Evolutionary conservation across 2,113 vertebrate species (phyloP).

Genomic region (Pteropus alecto): DNA sequence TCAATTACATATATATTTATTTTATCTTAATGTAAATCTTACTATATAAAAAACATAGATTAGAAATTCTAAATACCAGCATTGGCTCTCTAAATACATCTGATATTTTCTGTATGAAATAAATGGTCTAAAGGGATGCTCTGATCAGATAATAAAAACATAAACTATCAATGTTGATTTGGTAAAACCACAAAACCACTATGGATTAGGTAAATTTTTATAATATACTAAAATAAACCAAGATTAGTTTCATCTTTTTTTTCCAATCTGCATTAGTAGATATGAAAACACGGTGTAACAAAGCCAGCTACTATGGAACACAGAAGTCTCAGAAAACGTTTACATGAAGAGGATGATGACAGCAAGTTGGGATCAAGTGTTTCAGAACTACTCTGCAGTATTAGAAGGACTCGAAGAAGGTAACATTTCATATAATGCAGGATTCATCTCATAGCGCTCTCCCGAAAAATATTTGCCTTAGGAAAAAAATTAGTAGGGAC

Average conservation of each 20-base stretch:
- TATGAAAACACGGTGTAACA: neutral
- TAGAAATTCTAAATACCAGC: neutral
- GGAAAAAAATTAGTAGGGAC: neutral
- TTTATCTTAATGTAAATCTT: neutral
- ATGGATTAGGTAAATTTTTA: neutral
- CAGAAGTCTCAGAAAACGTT: neutral
- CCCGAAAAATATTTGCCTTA: neutral
- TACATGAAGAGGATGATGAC: neutral
- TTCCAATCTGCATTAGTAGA: neutral
- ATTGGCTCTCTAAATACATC: neutral
- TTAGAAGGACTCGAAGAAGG: neutral
- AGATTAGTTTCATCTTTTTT: neutral
- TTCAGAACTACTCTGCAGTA: neutral
- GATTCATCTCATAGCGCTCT: neutral
- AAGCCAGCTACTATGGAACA: neutral
- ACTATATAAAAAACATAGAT: neutral
- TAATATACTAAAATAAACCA: neutral
- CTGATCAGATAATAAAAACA: neutral
- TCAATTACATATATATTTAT: neutral
- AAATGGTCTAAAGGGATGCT: neutral
- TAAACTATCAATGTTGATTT: neutral
- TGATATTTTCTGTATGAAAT: slow-evolving; percentile 6
- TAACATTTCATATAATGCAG: neutral
- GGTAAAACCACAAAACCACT: neutral
- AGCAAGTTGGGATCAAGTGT: neutral